phyloP scores from a whole-genome alignment of 1,140 invertebrate genomes.

The Rhagoletis pomonella region DNA sequence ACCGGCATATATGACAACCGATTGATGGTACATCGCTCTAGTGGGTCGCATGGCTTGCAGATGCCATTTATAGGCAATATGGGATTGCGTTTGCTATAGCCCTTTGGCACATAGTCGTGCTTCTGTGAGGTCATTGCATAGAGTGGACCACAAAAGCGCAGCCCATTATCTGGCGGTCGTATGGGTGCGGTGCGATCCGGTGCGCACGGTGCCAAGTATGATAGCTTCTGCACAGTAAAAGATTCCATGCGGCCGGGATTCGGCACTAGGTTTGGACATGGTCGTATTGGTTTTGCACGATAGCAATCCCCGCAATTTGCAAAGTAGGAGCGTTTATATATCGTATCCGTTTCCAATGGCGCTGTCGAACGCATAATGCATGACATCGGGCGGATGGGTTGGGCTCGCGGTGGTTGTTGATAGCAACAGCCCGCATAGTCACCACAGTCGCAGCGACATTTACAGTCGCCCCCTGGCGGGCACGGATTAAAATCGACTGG shows the following conservation, averaged over 20 bases:
- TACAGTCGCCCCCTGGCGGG: conserved; percentile 60
- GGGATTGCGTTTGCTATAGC: conserved; percentile 73
- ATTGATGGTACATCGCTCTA: conserved; percentile 76
- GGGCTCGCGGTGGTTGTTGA: conserved; percentile 76
- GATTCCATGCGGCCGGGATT: conserved; percentile 75
- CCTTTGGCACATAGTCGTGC: conserved; percentile 83
- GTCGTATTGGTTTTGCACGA: conserved; percentile 70
- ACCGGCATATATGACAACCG: conserved; percentile 76
- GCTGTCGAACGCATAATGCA: conserved; percentile 75
- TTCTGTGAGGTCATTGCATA: conserved; percentile 83
- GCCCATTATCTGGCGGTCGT: conserved; percentile 62
- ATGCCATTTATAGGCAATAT: conserved; percentile 77
- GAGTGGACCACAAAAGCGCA: conserved; percentile 79
- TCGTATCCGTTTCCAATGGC: conserved; percentile 77
- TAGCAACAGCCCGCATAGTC: conserved; percentile 76
- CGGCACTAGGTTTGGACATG: conserved; percentile 67
- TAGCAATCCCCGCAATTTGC: conserved; percentile 64
- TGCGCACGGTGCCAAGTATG: conserved; percentile 76
- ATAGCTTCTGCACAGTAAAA: conserved; percentile 76
- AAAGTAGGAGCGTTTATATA: conserved; percentile 78
- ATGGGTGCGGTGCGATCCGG: conserved; percentile 72
- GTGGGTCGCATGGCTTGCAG: conserved; percentile 75
- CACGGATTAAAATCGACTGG: conserved; percentile 65
- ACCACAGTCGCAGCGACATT: conserved; percentile 67
- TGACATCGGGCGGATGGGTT: conserved; percentile 76